Conservation (phyloP, 2,888 invertebrate species). For the Zhengitettix transpicula region DNA sequence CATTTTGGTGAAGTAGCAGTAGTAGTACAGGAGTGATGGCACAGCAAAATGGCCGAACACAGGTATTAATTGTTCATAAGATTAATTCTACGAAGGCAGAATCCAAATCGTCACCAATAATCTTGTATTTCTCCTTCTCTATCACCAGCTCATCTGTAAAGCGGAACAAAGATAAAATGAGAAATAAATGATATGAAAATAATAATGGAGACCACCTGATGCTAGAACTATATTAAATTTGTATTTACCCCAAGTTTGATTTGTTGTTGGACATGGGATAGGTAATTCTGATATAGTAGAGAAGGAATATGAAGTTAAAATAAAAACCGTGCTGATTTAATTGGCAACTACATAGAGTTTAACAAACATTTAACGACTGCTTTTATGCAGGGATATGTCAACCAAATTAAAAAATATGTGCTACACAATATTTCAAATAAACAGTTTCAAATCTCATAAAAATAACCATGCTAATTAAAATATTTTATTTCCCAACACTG, state of each 20-base stretch:
- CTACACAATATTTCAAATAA: not conserved
- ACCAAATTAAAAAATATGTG: not conserved
- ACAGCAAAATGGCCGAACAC: constrained; percentile 10
- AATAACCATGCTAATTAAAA: constrained; percentile 2
- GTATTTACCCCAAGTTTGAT: constrained; percentile 8
- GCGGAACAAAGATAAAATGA: constrained; percentile 18
- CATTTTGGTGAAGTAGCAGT: constrained; percentile 4
- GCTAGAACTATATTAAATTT: not conserved
- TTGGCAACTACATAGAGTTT: constrained; percentile 6
- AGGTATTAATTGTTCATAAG: constrained; percentile 35
- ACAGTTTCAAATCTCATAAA: not conserved
- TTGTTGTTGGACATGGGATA: not conserved
- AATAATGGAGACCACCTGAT: constrained; percentile 3
- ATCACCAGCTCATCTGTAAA: constrained; percentile 78
- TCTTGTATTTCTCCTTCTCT: constrained; percentile 99
- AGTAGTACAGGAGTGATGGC: constrained; percentile 16
- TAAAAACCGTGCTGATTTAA: constrained; percentile 15
- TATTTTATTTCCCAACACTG: constrained; percentile 7
- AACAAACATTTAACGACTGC: not conserved
- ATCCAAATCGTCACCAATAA: constrained; percentile 99
- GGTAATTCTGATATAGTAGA: not conserved
- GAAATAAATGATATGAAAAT: constrained; percentile 3
- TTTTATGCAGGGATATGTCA: not conserved
- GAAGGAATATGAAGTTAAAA: constrained; percentile 5
- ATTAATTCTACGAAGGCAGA: constrained; percentile 84